Evolutionary conservation across 2,113 vertebrate genomes (phyloP).

Genomic region (Hylia prasina): DNA sequence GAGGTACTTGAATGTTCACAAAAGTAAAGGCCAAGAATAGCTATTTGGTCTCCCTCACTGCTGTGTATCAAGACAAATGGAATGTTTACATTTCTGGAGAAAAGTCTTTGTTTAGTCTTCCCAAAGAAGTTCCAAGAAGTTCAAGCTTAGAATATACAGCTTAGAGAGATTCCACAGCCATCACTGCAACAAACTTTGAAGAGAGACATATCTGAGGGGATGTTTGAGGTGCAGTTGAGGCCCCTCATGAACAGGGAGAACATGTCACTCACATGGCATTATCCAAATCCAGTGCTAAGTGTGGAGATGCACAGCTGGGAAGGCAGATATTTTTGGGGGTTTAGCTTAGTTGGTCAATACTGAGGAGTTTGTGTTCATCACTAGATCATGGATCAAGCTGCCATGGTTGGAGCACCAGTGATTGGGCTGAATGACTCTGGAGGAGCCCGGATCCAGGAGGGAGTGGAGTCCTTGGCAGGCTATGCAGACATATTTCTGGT

Average conservation of each 20-base stretch:
- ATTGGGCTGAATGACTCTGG: conserved; percentile 97
- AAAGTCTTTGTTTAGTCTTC: background rate
- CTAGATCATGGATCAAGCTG: conserved; percentile 97
- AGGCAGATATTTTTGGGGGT: background rate
- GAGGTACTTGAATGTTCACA: background rate
- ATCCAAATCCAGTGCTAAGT: background rate
- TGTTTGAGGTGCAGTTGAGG: background rate
- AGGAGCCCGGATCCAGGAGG: conserved; percentile 96
- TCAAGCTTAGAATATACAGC: background rate
- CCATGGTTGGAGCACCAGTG: conserved; percentile 92
- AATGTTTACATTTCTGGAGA: background rate
- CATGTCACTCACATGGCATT: background rate
- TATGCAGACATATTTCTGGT: conserved; percentile 98
- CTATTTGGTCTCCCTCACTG: background rate
- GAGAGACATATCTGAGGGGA: background rate
- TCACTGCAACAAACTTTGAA: background rate
- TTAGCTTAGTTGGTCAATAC: background rate
- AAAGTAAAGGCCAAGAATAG: background rate
- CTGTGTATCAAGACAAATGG: background rate
- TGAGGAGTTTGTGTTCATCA: background rate
- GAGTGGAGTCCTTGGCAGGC: conserved; percentile 95
- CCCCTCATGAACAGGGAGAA: background rate
- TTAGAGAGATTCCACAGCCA: background rate
- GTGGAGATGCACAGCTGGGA: background rate
- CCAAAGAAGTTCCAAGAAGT: background rate